Conservation (phyloP, 2,888 invertebrate genomes). For the Drepanosiphum platanoidis region DNA sequence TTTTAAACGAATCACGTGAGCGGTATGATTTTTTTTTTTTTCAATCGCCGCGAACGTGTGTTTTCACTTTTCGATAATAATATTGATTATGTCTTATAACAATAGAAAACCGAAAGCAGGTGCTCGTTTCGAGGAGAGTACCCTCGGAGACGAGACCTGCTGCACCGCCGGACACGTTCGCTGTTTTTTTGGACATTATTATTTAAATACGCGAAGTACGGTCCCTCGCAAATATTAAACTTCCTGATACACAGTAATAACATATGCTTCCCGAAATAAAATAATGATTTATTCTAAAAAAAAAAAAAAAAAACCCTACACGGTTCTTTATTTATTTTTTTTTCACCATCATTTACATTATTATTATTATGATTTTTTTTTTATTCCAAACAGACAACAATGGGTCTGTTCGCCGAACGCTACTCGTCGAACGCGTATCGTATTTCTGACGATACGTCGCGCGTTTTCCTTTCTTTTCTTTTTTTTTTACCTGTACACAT, state of each 20-base stretch:
- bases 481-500: slow-evolving; percentile 19
- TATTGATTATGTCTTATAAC: not conserved
- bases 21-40: too few relatives aligned
- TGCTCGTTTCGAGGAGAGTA: not conserved
- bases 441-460: slow-evolving; percentile 32
- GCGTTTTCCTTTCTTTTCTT: slow-evolving; percentile 32
- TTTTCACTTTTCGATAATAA: not conserved
- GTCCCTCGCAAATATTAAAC: slow-evolving; percentile 41
- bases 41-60: not conserved
- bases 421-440: slow-evolving; percentile 18
- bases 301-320: slow-evolving; percentile 23
- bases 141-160: slow-evolving; percentile 23
- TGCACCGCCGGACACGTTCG: not conserved
- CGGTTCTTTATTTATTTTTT: not conserved
- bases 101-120: slow-evolving; percentile 26
- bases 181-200: slow-evolving; percentile 21
- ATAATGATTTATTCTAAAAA: not conserved
- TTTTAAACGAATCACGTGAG: too few relatives aligned
- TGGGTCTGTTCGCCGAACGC: slow-evolving; percentile 13
- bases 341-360: slow-evolving; percentile 14
- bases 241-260: slow-evolving; percentile 34
- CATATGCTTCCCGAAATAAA: not conserved
- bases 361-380: slow-evolving; percentile 17
- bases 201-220: slow-evolving; percentile 27
- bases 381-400: slow-evolving; percentile 41